These are phyloP conservation scores for Cynopterus brachyotis DNA, from an alignment of 2,113 vertebrate species.

Conservation along the genomic window DNA sequence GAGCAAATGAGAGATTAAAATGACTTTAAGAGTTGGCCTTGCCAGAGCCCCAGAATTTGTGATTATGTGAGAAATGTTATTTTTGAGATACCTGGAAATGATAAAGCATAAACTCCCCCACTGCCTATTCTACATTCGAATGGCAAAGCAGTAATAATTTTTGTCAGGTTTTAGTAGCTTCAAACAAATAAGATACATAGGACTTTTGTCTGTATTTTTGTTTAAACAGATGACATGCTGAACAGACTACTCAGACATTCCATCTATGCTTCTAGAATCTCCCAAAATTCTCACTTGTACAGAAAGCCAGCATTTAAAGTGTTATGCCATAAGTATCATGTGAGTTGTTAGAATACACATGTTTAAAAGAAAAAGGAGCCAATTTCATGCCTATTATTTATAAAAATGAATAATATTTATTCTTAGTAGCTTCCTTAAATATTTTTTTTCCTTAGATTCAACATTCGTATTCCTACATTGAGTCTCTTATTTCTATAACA, in stretches of 20 bases:
- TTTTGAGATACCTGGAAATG: not conserved
- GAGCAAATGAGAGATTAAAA: not conserved
- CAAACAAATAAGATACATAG: not conserved
- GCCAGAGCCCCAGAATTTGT: not conserved
- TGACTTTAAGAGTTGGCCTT: not conserved
- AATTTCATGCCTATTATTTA: not conserved
- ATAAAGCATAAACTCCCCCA: not conserved
- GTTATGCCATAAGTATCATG: not conserved
- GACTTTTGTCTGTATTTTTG: not conserved
- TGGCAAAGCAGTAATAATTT: not conserved
- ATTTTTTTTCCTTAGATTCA: constrained; percentile 14
- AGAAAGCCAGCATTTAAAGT: not conserved
- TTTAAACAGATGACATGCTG: not conserved
- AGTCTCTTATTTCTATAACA: not conserved
- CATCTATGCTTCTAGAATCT: not conserved
- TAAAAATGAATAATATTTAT: not conserved
- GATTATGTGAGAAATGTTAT: not conserved
- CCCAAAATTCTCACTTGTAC: not conserved
- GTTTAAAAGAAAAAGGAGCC: not conserved
- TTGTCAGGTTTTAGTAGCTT: not conserved
- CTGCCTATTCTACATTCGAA: not conserved
- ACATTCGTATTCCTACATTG: not conserved
- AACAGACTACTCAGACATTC: not conserved
- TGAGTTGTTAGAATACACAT: not conserved
- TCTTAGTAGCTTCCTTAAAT: not conserved